Evolutionary conservation across 2,113 vertebrate species (phyloP).

Genomic region (Bubalus kerabau): DNA sequence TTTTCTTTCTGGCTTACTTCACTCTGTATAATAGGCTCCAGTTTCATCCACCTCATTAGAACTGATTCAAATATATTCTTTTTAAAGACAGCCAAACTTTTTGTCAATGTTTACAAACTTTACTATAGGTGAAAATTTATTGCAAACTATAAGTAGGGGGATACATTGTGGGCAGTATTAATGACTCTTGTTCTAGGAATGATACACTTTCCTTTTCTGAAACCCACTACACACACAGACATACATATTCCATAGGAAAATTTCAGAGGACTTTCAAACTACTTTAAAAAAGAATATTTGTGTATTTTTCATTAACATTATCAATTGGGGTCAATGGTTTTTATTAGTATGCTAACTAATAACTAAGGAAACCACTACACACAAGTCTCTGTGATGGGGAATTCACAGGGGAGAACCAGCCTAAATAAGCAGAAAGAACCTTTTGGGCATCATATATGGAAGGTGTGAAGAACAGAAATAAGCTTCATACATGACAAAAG

Average conservation of each 20-base stretch:
- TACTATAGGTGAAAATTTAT: not conserved
- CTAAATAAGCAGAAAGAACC: not conserved
- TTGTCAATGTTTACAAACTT: not conserved
- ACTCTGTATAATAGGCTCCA: no score
- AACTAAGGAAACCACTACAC: not conserved
- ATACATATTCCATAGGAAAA: not conserved
- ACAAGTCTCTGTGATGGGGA: not conserved
- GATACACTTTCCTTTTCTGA: not conserved
- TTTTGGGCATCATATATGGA: not conserved
- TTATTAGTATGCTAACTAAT: not conserved
- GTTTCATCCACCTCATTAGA: no score
- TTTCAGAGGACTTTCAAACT: not conserved
- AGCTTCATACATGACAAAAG: not conserved
- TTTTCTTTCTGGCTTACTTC: no score
- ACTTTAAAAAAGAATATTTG: not conserved
- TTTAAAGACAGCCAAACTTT: not conserved
- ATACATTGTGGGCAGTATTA: not conserved
- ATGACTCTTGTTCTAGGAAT: not conserved
- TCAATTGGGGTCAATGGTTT: not conserved
- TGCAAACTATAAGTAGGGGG: not conserved
- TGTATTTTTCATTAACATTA: not conserved
- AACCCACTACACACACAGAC: not conserved
- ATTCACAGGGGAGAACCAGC: not conserved
- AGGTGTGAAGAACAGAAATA: not conserved
- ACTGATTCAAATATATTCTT: no score